phyloP scores from a whole-genome alignment of 2,888 invertebrate genomes.

The Seira musarum region DNA sequence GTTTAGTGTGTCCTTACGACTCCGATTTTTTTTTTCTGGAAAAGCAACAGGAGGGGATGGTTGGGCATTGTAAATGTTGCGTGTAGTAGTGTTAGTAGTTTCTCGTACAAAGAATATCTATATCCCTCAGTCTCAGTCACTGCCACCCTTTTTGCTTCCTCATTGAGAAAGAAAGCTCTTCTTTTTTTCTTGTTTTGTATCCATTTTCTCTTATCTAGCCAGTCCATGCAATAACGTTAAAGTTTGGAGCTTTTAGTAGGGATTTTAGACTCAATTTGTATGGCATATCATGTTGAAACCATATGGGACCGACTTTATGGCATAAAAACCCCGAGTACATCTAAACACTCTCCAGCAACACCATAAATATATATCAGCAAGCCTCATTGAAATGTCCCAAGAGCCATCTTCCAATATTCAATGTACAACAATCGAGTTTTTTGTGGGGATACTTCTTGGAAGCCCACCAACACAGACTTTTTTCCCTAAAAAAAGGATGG shows the following conservation, averaged over 20 bases:
- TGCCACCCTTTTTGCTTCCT: conserved; percentile 6
- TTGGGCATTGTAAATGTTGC: not conserved
- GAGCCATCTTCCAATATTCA: conserved; percentile 51
- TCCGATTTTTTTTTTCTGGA: not conserved
- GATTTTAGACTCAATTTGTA: conserved; percentile 52
- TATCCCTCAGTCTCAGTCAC: not conserved
- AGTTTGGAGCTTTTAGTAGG: conserved; percentile 43
- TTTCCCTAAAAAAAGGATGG: not conserved
- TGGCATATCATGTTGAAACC: conserved; percentile 51
- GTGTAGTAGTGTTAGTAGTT: not conserved
- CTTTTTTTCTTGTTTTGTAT: conserved; percentile 39
- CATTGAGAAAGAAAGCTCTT: conserved; percentile 23
- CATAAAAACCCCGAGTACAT: conserved; percentile 20
- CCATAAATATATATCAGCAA: conserved; percentile 14
- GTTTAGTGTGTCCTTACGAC: conserved; percentile 18
- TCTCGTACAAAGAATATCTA: not conserved
- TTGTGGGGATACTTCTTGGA: conserved; percentile 3
- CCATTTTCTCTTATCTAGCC: conserved; percentile 41
- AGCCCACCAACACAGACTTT: not conserved
- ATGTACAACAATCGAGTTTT: conserved; percentile 38
- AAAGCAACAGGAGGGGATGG: conserved; percentile 18
- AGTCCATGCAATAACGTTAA: conserved; percentile 46
- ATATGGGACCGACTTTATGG: conserved; percentile 38
- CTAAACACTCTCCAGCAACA: conserved; percentile 29
- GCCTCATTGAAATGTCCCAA: conserved; percentile 49